Conservation (phyloP, 64 coral and sea anemone genomes). For the Pocillopora damicornis region DNA sequence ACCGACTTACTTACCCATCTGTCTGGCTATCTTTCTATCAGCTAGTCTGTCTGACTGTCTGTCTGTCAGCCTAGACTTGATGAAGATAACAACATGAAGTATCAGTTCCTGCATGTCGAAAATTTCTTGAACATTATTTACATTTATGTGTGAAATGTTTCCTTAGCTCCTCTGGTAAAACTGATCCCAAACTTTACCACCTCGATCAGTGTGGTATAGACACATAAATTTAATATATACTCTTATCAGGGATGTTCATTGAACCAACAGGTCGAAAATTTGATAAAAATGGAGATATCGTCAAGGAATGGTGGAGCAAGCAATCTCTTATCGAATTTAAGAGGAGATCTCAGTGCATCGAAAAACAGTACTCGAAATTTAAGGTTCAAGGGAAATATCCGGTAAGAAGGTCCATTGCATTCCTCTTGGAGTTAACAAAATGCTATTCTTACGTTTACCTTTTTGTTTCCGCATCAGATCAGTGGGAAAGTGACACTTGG, state of each 20-base stretch:
- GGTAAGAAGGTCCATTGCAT: conserved; percentile 36
- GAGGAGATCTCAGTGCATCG: conserved; percentile 80
- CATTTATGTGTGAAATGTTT: no score
- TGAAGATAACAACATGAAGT: no score
- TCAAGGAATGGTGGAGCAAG: conserved; percentile 95
- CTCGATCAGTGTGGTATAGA: background rate
- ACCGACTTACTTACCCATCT: no score
- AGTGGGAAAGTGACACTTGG: conserved; percentile 91
- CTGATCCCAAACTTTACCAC: no score
- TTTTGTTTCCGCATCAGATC: conserved; percentile 33
- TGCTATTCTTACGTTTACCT: background rate
- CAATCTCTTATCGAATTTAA: conserved; percentile 65
- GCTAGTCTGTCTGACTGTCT: no score
- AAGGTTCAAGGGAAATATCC: conserved; percentile 89
- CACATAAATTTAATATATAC: background rate
- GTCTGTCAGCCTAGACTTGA: no score
- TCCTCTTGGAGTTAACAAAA: background rate
- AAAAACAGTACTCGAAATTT: conserved; percentile 88
- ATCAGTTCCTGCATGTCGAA: no score
- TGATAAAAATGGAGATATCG: conserved; percentile 98
- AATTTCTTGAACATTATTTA: no score
- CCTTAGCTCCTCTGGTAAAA: no score
- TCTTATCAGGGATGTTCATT: background rate
- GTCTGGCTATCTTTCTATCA: no score
- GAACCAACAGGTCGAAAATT: conserved; percentile 78